Percentiles rank a stretch among this genome's conserved stretches.
Conservation (phyloP, 37 sponge, comb jelly and placozoan genomes). For the Diacarnus erythraeanus region DNA sequence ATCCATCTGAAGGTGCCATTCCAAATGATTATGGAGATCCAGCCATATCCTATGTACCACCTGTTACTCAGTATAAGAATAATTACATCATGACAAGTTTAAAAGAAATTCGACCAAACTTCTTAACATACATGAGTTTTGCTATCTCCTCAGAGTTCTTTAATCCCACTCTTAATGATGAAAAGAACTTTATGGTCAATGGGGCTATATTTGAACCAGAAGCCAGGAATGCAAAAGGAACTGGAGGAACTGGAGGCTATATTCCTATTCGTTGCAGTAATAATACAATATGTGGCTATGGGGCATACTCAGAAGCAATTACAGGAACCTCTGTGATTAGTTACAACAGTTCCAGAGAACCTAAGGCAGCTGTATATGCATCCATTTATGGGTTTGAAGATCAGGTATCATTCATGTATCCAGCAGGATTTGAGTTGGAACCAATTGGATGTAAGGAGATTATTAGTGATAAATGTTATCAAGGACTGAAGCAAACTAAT, state of each 20-base stretch:
- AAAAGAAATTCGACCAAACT: not conserved
- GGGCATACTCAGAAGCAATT: not conserved
- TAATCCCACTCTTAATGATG: not conserved
- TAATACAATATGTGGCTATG: constrained; percentile 28
- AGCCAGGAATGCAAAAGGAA: not conserved
- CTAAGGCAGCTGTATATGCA: constrained; percentile 17
- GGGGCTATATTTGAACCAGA: not conserved
- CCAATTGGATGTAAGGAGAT: constrained; percentile 40
- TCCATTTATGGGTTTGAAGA: constrained; percentile 16
- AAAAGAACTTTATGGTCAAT: not conserved
- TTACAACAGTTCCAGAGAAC: not conserved
- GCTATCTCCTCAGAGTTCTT: constrained; percentile 29
- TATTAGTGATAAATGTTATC: too few relatives aligned
- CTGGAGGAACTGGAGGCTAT: not conserved
- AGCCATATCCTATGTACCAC: constrained; percentile 31
- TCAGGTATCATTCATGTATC: constrained; percentile 33
- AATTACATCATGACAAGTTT: constrained; percentile 6
- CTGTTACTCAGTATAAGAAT: constrained; percentile 42
- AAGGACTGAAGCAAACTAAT: too few relatives aligned
- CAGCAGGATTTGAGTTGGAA: constrained; percentile 39
- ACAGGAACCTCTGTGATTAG: not conserved
- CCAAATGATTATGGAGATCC: constrained; percentile 44
- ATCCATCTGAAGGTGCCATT: not conserved
- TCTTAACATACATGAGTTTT: constrained; percentile 1
- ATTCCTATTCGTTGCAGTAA: constrained; percentile 14